Evolutionary conservation across 2,113 vertebrate genomes (phyloP).

Genomic region (Limnothrissa miodon): DNA sequence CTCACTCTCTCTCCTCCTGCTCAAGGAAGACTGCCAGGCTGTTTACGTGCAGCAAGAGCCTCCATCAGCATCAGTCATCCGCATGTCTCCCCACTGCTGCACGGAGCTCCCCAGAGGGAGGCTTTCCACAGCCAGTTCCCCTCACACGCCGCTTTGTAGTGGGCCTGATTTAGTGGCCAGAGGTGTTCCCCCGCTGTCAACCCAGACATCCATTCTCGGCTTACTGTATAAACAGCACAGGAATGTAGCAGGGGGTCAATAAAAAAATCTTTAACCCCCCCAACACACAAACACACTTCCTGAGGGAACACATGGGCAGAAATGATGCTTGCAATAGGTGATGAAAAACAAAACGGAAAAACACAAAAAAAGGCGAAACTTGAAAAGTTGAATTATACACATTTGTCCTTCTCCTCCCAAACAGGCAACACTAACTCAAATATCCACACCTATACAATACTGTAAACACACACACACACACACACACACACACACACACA

Average conservation of each 20-base stretch:
- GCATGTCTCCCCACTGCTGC: not conserved
- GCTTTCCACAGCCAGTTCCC: slow-evolving; percentile 12
- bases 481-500: not conserved
- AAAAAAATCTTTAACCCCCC: not conserved
- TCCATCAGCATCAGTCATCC: not conserved
- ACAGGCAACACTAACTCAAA: not conserved
- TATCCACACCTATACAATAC: not conserved
- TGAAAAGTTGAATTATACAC: too few species aligned
- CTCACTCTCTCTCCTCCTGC: too few species aligned
- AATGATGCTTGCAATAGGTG: not conserved
- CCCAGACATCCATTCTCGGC: slow-evolving; percentile 9
- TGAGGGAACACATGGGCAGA: not conserved
- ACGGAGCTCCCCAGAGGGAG: not conserved
- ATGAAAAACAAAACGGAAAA: not conserved
- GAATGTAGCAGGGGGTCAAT: not conserved
- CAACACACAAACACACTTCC: not conserved
- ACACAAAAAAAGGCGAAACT: too few species aligned
- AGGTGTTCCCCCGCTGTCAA: slow-evolving; percentile 36
- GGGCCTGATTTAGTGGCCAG: slow-evolving; percentile 10
- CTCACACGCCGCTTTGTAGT: slow-evolving; percentile 18
- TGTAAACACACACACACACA: not conserved
- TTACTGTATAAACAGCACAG: slow-evolving; percentile 8
- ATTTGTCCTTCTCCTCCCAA: not conserved
- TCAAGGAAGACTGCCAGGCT: not conserved
- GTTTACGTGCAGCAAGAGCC: not conserved